Evolutionary conservation across 2,797 vertebrate species (phyloP), one percentile per base, ranked within the genome.

Genomic region (Thalassophryne amazonica): DNA sequence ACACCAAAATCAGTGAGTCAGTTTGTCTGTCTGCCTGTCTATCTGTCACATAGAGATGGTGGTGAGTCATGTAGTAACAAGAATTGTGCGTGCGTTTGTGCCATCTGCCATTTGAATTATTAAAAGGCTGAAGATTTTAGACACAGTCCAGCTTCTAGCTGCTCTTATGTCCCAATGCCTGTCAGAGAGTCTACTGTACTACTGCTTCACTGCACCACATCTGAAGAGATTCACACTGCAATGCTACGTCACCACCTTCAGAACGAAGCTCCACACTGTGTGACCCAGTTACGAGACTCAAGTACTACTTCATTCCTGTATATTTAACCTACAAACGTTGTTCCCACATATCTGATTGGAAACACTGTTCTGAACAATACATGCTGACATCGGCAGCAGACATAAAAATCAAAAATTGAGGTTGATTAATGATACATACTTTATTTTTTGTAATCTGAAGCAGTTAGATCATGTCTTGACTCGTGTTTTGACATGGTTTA

Each of bases 91-190:
- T 81, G 57, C 51, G 65, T 42, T 48, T 40, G 15, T 50, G 60
- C 77, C 78, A 89, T 88, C 84, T 89, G 87, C 52, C 43, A 51
- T 76, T 51, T 91, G 53, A 89, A 89, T 89, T 86, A 90, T 84
- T 87, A 46, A 89, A 84, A 80, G 78, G 81, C 80, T 84, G 58
- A 61, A 76, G 55, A 60, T 78, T 84, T 86, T 50, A 73, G 58
- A 80, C 68, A 82, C 60, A 56, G 62, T 71, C 70, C 19, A 18
- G 39, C 58, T 80, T 45, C 79, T 62, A 60, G 55, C 46, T 58
- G 57, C 37, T 47, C 62, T 73, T 58, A 67, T 59, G 61, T 24
- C 57, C 17, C 30, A 31, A 23, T 41, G 2, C 31, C 58, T 40
- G 31, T 68, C 35, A 42, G 33, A 57, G 35, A 28, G n/a, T n/a